Evolutionary conservation across 2,888 invertebrate genomes (phyloP).

Genomic region (Sthenelais limicola): DNA sequence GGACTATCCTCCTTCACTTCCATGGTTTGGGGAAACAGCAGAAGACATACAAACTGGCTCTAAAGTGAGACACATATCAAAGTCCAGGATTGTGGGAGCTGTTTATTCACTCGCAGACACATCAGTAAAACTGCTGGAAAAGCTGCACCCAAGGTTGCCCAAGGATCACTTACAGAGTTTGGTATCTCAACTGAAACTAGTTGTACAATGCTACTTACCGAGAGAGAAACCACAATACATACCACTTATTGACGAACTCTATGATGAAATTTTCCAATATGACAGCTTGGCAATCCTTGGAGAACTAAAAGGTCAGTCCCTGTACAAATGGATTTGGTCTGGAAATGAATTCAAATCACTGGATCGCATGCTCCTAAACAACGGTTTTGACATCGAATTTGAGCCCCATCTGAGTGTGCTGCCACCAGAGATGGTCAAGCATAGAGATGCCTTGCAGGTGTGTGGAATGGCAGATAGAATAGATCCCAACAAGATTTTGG

Average conservation of each 20-base stretch:
- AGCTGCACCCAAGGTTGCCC: constrained; percentile 42
- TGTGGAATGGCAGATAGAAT: constrained; percentile 50
- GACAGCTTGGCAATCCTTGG: constrained; percentile 34
- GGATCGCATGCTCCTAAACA: constrained; percentile 42
- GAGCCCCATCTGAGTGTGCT: not conserved
- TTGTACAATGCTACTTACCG: constrained; percentile 42
- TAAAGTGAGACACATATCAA: constrained; percentile 45
- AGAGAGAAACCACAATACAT: constrained; percentile 49
- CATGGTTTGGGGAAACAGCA: constrained; percentile 30
- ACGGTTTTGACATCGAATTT: constrained; percentile 27
- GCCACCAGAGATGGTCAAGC: constrained; percentile 42
- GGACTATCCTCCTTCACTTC: constrained; percentile 44
- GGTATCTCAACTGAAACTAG: constrained; percentile 48
- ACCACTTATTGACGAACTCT: constrained; percentile 45
- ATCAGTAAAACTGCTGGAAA: constrained; percentile 37
- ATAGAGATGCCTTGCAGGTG: constrained; percentile 48
- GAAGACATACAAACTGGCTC: constrained; percentile 45
- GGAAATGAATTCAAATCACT: constrained; percentile 54
- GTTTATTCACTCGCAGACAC: constrained; percentile 49
- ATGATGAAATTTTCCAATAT: constrained; percentile 41
- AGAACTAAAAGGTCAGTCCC: not conserved
- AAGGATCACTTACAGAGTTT: constrained; percentile 43
- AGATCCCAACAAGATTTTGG: constrained; percentile 42
- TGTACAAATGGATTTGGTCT: constrained; percentile 55
- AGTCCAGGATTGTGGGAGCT: constrained; percentile 48